Percentiles rank a stretch among this genome's conserved stretches.
These are phyloP conservation scores for Nematostella vectensis DNA, from an alignment of 92 coral and sea anemone genomes.

Conservation along the genomic window DNA sequence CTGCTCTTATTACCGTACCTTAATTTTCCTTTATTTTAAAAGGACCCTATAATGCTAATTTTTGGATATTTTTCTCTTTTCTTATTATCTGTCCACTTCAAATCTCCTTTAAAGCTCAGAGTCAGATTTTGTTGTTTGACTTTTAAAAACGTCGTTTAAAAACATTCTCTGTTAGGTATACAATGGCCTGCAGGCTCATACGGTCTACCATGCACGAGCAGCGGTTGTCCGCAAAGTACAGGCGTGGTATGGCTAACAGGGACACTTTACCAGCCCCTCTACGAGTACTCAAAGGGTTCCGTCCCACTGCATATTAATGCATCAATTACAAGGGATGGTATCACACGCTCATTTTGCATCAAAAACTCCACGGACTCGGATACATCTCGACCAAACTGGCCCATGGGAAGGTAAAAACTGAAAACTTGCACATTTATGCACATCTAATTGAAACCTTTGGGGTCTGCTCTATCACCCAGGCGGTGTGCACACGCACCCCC, in stretches of 20 bases:
- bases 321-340: neutral
- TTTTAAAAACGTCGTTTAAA: too few relatives aligned
- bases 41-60: too few relatives aligned
- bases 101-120: too few relatives aligned
- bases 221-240: conserved; percentile 23
- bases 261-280: conserved; percentile 7
- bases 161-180: too few relatives aligned
- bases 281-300: conserved; percentile 2
- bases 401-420: conserved; percentile 9
- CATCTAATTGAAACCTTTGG: too few relatives aligned
- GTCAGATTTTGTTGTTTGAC: too few relatives aligned
- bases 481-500: too few relatives aligned
- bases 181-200: conserved; percentile 22
- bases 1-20: too few relatives aligned
- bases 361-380: conserved; percentile 2
- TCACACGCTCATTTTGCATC: conserved; percentile 17
- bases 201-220: conserved; percentile 14
- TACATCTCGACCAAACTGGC: conserved; percentile 19
- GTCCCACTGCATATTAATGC: conserved; percentile 12
- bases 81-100: too few relatives aligned
- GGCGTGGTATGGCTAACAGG: conserved; percentile 14
- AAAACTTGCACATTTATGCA: neutral
- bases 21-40: too few relatives aligned
- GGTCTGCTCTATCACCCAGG: too few relatives aligned
- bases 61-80: too few relatives aligned